Conservation (phyloP, 2,797 vertebrate species). For the Rostrhamus sociabilis region DNA sequence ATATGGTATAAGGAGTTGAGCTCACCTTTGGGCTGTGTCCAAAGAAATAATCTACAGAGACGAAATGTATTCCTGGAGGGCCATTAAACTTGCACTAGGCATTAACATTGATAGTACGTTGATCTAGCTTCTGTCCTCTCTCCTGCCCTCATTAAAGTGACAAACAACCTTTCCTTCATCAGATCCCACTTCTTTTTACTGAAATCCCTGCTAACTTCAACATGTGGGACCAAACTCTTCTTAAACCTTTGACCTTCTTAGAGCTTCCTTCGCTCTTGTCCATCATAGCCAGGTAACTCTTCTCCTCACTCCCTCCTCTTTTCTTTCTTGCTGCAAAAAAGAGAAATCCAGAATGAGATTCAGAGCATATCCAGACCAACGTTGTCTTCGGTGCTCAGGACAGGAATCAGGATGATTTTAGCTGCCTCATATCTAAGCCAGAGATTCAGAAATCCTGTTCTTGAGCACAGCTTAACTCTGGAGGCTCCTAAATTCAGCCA, state of each 20-base stretch:
- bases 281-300: fast-evolving
- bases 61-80: neutral
- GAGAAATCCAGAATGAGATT: neutral
- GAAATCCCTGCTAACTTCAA: neutral
- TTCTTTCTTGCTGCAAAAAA: neutral
- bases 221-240: neutral
- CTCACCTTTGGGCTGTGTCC: constrained; percentile 32
- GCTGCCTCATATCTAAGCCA: neutral
- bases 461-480: neutral
- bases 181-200: neutral
- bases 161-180: neutral
- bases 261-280: neutral
- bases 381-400: neutral
- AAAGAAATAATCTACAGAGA: neutral
- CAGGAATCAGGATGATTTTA: neutral
- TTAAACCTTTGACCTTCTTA: neutral
- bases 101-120: neutral
- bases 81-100: neutral
- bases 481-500: neutral
- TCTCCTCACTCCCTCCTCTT: neutral
- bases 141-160: neutral
- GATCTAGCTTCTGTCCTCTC: constrained; percentile 31
- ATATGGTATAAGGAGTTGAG: neutral
- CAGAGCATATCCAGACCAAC: neutral
- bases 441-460: neutral